phyloP scores from a whole-genome alignment of 1,140 invertebrate species.

The Drosophila bipectinata region DNA sequence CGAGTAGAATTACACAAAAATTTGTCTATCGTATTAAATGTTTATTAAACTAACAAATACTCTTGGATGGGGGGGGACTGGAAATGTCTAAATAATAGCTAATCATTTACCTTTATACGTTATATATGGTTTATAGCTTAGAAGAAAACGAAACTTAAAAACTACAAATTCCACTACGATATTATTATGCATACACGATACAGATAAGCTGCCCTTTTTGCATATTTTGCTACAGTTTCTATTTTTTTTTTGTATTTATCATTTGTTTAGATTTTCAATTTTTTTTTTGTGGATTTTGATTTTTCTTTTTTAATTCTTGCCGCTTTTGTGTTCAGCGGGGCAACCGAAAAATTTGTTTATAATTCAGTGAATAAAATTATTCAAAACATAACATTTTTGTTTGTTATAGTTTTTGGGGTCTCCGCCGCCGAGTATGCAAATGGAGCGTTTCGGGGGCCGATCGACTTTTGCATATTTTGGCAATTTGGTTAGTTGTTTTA shows the following conservation, averaged over 20 bases:
- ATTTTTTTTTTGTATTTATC: slow-evolving; percentile 27
- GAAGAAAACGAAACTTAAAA: slow-evolving; percentile 61
- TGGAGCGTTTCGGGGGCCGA: slow-evolving; percentile 21
- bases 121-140: slow-evolving; percentile 57
- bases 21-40: slow-evolving; percentile 32
- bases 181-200: slow-evolving; percentile 63
- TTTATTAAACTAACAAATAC: slow-evolving; percentile 58
- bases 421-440: slow-evolving; percentile 20
- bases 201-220: slow-evolving; percentile 52
- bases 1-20: slow-evolving; percentile 32
- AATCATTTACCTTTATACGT: slow-evolving; percentile 30
- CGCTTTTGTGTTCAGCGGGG: slow-evolving; percentile 9
- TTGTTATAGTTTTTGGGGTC: slow-evolving; percentile 33
- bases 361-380: slow-evolving; percentile 50
- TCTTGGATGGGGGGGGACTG: slow-evolving; percentile 26
- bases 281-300: slow-evolving; percentile 10
- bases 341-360: slow-evolving; percentile 50
- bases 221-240: slow-evolving; percentile 72
- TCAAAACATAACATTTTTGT: slow-evolving; percentile 28
- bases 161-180: slow-evolving; percentile 73
- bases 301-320: slow-evolving; percentile 31
- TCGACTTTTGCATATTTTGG: slow-evolving; percentile 71
- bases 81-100: slow-evolving; percentile 23
- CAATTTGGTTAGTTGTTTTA: slow-evolving; percentile 81
- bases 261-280: slow-evolving; percentile 32